phyloP scores from a whole-genome alignment of 1,140 invertebrate species.

The Mizuhopecten yessoensis region DNA sequence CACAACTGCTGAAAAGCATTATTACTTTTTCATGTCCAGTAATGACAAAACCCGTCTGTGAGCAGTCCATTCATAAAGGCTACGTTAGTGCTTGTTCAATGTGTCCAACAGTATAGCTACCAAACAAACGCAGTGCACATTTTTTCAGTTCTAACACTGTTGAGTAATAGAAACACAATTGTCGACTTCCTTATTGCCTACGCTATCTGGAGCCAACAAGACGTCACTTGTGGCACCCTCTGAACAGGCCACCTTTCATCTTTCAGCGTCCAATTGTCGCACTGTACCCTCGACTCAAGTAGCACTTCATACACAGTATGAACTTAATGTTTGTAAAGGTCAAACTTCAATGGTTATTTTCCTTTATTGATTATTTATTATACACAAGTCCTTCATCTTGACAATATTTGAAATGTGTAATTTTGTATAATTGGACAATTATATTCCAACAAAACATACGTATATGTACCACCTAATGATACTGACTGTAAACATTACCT shows the following conservation, averaged over 20 bases:
- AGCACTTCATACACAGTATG: neutral
- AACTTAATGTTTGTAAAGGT: neutral
- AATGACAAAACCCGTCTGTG: constrained; percentile 2
- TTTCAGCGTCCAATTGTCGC: neutral
- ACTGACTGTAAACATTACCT: too few relatives aligned
- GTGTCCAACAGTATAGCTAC: neutral
- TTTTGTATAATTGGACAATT: too few relatives aligned
- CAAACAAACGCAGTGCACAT: neutral
- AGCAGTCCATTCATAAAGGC: neutral
- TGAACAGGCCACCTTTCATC: neutral
- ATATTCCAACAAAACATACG: too few relatives aligned
- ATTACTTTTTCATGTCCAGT: neutral
- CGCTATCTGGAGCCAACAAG: neutral
- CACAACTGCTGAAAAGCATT: neutral
- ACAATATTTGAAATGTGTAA: neutral
- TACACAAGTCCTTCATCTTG: neutral
- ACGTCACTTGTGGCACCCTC: neutral
- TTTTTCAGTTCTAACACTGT: neutral
- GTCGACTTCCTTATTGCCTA: neutral
- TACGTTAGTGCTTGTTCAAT: neutral
- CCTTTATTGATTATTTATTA: neutral
- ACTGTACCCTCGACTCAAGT: neutral
- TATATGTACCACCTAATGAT: too few relatives aligned
- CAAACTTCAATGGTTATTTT: neutral
- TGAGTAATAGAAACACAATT: neutral